Percentiles rank a stretch among this genome's conserved stretches.
These are phyloP conservation scores for Hoplias malabaricus DNA, from an alignment of 2,113 vertebrate species.

Conservation along the genomic window DNA sequence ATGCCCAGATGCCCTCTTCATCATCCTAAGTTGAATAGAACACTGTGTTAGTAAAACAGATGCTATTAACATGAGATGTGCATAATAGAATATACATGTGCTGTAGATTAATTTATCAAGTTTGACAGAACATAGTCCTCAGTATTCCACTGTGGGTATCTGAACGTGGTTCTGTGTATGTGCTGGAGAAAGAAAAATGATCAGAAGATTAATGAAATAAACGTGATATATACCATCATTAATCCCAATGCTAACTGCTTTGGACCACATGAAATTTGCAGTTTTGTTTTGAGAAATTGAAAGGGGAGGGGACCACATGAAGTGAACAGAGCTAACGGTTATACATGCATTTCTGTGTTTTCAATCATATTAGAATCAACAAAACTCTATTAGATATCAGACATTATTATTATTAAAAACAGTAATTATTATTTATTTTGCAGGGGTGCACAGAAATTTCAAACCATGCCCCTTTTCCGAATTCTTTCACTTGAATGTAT, in stretches of 20 bases:
- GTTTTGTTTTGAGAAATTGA: neutral
- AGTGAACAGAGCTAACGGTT: neutral
- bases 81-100: constrained; percentile 1
- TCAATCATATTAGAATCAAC: too few species aligned
- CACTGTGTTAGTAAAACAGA: constrained; percentile 1
- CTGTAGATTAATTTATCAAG: neutral
- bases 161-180: constrained; percentile 57
- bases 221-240: neutral
- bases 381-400: too few species aligned
- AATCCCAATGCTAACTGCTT: neutral
- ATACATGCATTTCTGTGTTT: too few species aligned
- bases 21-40: constrained; percentile 80
- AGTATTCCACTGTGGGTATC: constrained; percentile 10
- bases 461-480: too few species aligned
- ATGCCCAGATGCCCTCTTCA: constrained; percentile 99
- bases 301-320: neutral
- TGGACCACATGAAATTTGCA: neutral
- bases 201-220: constrained; percentile 10
- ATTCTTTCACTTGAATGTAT: too few species aligned
- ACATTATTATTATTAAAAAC: too few species aligned
- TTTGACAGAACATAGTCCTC: neutral
- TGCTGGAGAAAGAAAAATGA: constrained; percentile 65
- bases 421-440: too few species aligned
- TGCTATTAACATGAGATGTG: neutral
- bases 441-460: too few species aligned